These are phyloP conservation scores for Lytechinus pictus DNA, from an alignment of 35 echinoderm and acorn worm species.

Conservation along the genomic window DNA sequence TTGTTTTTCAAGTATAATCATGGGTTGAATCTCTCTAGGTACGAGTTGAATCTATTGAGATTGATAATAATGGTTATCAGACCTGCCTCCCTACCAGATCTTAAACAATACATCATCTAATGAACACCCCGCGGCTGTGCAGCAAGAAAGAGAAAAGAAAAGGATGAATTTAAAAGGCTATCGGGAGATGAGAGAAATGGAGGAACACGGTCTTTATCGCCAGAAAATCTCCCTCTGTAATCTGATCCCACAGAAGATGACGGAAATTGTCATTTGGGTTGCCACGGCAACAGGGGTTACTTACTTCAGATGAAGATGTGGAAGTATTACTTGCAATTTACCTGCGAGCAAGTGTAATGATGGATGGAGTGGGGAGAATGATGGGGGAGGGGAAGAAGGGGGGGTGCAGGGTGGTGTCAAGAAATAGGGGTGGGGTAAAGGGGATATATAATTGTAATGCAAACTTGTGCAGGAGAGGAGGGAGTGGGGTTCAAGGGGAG, in stretches of 20 bases:
- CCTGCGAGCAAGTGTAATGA: neutral
- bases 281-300: neutral
- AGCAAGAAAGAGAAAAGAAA: neutral
- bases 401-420: neutral
- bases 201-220: neutral
- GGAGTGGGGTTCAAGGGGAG: no score
- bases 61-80: no score
- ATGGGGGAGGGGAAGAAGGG: neutral
- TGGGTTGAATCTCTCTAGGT: no score
- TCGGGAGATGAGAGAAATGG: neutral
- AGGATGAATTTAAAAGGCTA: neutral
- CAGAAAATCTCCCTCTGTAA: neutral
- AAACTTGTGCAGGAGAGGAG: no score
- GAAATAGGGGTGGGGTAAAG: no score
- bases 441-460: no score
- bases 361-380: neutral
- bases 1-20: neutral
- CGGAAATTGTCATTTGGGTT: constrained; percentile 18
- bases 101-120: constrained; percentile 3
- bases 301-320: neutral
- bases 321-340: neutral
- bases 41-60: no score
- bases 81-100: neutral
- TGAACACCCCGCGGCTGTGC: neutral
- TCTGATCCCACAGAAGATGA: neutral